phyloP scores from a whole-genome alignment of 2,797 vertebrate genomes.

The Typhlichthys subterraneus region DNA sequence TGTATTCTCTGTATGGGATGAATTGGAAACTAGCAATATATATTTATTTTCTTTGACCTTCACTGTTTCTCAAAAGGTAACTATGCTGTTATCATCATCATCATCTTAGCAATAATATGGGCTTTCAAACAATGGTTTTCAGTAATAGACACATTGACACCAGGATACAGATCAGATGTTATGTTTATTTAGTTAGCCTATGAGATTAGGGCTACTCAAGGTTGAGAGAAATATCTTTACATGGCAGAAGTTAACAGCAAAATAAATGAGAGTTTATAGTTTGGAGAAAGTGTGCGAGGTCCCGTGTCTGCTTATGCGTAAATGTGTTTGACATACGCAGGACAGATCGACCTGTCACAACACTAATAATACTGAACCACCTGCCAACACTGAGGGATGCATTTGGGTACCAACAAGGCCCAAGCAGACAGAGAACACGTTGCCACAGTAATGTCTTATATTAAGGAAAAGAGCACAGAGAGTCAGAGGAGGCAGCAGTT shows the following conservation, averaged over 20 bases:
- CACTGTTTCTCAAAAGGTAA: too few relatives aligned
- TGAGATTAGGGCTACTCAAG: not conserved
- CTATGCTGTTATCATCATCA: too few relatives aligned
- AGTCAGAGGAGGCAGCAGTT: slow-evolving; percentile 27
- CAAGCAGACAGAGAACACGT: slow-evolving; percentile 24
- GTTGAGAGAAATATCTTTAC: too few relatives aligned
- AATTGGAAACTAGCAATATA: too few relatives aligned
- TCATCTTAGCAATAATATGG: slow-evolving; percentile 1
- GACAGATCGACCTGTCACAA: slow-evolving; percentile 8
- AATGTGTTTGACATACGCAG: slow-evolving; percentile 3
- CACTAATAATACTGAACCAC: not conserved
- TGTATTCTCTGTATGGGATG: too few relatives aligned
- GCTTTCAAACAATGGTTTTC: slow-evolving; percentile 20
- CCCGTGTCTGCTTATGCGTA: not conserved
- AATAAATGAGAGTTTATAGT: not conserved
- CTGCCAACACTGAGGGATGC: slow-evolving; percentile 24
- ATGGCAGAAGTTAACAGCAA: too few relatives aligned
- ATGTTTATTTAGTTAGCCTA: slow-evolving; percentile 37
- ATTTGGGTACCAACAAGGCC: slow-evolving; percentile 12
- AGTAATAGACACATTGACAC: slow-evolving; percentile 13
- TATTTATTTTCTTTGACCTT: too few relatives aligned
- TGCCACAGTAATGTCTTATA: slow-evolving; percentile 43
- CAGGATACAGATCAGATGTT: slow-evolving; percentile 22
- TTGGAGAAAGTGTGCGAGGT: not conserved
- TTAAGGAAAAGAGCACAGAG: slow-evolving; percentile 17